These are phyloP conservation scores for Accipiter cooperii DNA, from an alignment of 2,113 vertebrate genomes.

Conservation along the genomic window DNA sequence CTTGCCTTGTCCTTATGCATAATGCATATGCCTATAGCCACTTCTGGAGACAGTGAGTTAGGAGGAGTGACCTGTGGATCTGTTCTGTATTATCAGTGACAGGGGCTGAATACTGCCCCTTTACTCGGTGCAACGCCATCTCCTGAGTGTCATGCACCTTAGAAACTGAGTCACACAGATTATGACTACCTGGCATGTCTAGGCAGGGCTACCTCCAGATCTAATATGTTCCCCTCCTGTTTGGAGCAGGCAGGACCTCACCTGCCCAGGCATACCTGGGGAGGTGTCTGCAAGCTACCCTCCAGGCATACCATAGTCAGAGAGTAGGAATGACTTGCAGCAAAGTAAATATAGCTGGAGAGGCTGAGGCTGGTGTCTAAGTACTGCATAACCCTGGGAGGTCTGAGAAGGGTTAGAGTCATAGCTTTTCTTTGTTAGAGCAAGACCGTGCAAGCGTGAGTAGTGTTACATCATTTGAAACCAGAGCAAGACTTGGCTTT, in stretches of 20 bases:
- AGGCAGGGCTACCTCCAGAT: background rate
- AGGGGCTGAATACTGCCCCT: background rate
- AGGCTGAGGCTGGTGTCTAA: background rate
- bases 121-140: background rate
- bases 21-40: background rate
- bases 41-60: background rate
- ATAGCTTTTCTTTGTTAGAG: background rate
- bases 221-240: background rate
- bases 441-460: background rate
- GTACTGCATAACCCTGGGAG: background rate
- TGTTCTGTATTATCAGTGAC: background rate
- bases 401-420: background rate
- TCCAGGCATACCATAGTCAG: background rate
- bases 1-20: background rate
- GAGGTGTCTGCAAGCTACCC: background rate
- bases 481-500: background rate
- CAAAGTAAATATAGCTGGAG: background rate
- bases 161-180: background rate
- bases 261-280: background rate
- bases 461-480: background rate
- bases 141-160: background rate
- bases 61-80: background rate
- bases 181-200: background rate
- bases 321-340: background rate
- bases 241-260: background rate